Percentiles rank a stretch among this genome's conserved stretches.
Evolutionary conservation across 2,797 vertebrate species (phyloP).

Genomic region (Euthynnus affinis): DNA sequence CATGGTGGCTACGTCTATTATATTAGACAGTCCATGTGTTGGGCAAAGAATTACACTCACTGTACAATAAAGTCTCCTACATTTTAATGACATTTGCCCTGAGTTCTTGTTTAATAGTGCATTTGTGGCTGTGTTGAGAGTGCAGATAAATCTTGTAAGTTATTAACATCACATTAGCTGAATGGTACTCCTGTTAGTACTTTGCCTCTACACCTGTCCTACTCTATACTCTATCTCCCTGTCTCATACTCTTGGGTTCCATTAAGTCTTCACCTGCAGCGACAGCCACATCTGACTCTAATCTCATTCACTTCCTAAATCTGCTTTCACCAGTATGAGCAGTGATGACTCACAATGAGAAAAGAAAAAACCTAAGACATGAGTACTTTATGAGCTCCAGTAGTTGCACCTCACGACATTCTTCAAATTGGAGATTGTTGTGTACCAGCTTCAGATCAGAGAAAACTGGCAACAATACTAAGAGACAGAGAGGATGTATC

Average conservation of each 20-base stretch:
- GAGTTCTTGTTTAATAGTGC: conserved; percentile 10
- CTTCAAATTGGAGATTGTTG: background rate
- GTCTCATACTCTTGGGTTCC: conserved; percentile 2
- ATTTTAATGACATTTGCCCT: conserved; percentile 18
- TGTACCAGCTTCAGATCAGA: background rate
- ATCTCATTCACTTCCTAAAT: conserved; percentile 49
- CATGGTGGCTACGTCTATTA: too few species aligned
- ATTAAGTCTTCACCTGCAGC: conserved; percentile 35
- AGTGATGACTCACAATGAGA: conserved; percentile 11
- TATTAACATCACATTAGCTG: conserved; percentile 24
- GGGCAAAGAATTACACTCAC: conserved; percentile 10
- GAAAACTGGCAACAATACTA: too few species aligned
- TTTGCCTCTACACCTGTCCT: background rate
- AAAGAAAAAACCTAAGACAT: conserved; percentile 27
- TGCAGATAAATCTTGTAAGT: conserved; percentile 16
- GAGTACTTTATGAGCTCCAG: conserved; percentile 17
- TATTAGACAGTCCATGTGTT: too few species aligned
- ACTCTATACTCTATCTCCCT: conserved; percentile 7
- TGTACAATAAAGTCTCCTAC: conserved; percentile 8
- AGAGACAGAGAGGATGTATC: background rate
- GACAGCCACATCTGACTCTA: conserved; percentile 33
- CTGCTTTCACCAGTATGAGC: conserved; percentile 22
- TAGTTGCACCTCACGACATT: background rate
- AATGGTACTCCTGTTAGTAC: background rate
- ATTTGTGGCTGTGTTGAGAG: background rate